phyloP scores from a whole-genome alignment of 2,797 vertebrate genomes.

The Scolopax rusticola region DNA sequence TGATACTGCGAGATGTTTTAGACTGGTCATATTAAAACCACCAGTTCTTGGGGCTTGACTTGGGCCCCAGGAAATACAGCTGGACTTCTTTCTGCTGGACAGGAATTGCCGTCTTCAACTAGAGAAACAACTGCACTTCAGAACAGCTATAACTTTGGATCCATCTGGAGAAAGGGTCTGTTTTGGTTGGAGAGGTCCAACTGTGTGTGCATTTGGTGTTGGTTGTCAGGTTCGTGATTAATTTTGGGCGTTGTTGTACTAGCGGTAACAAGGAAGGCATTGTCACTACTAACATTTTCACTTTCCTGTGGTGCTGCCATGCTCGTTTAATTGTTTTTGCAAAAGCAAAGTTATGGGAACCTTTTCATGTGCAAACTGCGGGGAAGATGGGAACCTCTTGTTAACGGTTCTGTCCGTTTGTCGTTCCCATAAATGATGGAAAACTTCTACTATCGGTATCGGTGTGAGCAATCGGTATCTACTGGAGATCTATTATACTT shows the following conservation, averaged over 20 bases:
- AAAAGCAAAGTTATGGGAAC: constrained; percentile 11
- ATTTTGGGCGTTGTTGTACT: neutral
- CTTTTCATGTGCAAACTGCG: neutral
- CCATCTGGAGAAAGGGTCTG: neutral
- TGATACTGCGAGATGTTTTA: neutral
- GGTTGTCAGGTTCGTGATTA: neutral
- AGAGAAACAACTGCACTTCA: neutral
- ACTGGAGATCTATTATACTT: neutral
- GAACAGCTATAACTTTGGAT: neutral
- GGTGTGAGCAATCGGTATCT: neutral
- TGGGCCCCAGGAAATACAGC: neutral
- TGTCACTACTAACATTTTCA: constrained; percentile 20
- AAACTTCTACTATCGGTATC: neutral
- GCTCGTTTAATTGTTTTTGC: constrained; percentile 34
- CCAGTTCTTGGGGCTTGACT: neutral
- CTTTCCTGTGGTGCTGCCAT: constrained; percentile 8
- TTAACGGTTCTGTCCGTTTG: neutral
- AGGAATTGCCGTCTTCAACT: neutral
- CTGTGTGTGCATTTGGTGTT: neutral
- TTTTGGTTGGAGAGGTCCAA: constrained; percentile 25
- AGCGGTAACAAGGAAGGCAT: neutral
- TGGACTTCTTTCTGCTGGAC: neutral
- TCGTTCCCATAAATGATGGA: neutral
- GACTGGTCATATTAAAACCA: neutral
- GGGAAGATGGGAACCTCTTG: constrained; percentile 3